These are phyloP conservation scores for Emberiza fucata DNA, from an alignment of 2,113 vertebrate species.

Conservation along the genomic window DNA sequence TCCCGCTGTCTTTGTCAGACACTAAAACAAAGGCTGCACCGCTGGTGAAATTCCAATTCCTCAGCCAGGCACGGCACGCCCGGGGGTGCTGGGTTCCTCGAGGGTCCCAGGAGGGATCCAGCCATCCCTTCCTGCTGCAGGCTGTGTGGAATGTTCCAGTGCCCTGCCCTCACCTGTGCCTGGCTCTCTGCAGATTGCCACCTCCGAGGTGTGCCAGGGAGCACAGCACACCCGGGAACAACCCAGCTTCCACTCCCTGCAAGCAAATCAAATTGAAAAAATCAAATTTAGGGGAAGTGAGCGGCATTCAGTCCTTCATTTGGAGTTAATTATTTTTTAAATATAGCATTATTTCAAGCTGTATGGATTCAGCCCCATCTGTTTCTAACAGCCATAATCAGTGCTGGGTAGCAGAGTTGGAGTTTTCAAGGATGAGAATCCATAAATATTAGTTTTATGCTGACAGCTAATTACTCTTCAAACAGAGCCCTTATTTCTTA, in stretches of 20 bases:
- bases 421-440: constrained; percentile 44
- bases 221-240: fast-evolving
- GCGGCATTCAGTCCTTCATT: constrained; percentile 9
- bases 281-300: not conserved
- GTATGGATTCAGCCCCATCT: constrained; percentile 35
- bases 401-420: not conserved
- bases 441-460: constrained; percentile 46
- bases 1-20: not conserved
- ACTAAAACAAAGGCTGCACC: not conserved
- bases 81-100: not conserved
- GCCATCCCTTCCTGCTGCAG: not conserved
- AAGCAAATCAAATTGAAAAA: not conserved
- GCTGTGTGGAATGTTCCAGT: not conserved
- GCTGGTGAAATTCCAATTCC: not conserved
- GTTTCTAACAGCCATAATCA: constrained; percentile 22
- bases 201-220: not conserved
- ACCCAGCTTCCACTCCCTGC: not conserved
- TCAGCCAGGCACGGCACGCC: not conserved
- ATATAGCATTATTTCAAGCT: constrained; percentile 7
- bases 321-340: constrained; percentile 56
- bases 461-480: constrained; percentile 64
- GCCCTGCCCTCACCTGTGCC: fast-evolving
- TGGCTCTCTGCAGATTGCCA: not conserved
- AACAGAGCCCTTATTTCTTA: constrained; percentile 47
- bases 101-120: fast-evolving